Base-by-base conservation (phyloP, 2,888 invertebrate species). In the Embidobia sp. region DNA sequence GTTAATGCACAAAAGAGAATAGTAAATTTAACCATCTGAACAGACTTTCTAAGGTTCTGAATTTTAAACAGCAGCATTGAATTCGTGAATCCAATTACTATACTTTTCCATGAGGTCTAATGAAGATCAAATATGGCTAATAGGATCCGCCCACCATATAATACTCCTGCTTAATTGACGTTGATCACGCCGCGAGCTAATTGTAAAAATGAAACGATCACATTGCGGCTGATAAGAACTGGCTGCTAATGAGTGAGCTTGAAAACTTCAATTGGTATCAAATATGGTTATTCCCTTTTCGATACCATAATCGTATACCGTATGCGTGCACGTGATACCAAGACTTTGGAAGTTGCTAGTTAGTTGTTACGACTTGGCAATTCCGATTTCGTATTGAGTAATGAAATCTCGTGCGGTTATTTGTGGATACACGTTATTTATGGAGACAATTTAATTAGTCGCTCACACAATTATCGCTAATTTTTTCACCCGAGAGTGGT, bases 211-310 rank as follows among this genome's bases (percentile, higher is more conserved):
- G 42, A 29, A 48, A 46, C 46, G 35, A 51, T 46, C 49, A 26
- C 27, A 55, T 53, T 49, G 64, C 33, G 19, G 16, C 6, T n/a
- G 27, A 57, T 64, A 57, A 73, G 42, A 57, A 57, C 22, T 15
- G 31, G 15, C 64, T 37, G 55, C 53, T 48, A 59, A 51, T 46
- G 53, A 44, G 26, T 22, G 31, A 35, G 35, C 40, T 44, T n/a
- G 46, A 61, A 53, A 46, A 61, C 27, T 55, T 49, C 29, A 46
- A 53, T 61, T 15, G 35, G 11, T 33, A 53, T 63, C 61, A 48
- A 72, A 46, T 61, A 61, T 37, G 46, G 44, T 35, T 63, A 72
- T 63, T 61, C 33, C 70, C 15, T 53, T 53, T 42, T 31, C 70
- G 53, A 72, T 63, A 48, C 46, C 31, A 40, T 51, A 53, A 44